Conservation (phyloP, 2,113 vertebrate species). For the Cynoglossus semilaevis region DNA sequence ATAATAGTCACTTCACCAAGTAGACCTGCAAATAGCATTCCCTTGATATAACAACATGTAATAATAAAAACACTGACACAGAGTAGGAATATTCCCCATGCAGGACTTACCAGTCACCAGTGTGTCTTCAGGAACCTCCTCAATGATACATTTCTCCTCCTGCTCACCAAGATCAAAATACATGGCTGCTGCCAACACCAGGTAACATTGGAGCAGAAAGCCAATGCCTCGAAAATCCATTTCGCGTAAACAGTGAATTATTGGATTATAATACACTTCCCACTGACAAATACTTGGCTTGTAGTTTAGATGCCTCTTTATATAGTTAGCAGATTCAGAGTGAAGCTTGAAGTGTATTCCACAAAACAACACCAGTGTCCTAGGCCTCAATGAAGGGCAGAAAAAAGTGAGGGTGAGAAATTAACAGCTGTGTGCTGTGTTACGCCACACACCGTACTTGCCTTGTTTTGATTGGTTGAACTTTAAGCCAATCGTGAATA, state of each 20-base stretch:
- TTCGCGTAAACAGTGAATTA: conserved; percentile 25
- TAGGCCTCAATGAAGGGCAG: not conserved
- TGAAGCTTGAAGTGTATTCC: not conserved
- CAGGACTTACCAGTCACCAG: conserved; percentile 82
- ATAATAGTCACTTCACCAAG: too few relatives aligned
- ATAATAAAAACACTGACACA: not conserved
- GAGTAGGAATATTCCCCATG: conserved; percentile 11
- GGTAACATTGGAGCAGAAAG: conserved; percentile 59
- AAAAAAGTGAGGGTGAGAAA: conserved; percentile 62
- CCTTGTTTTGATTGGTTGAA: conserved; percentile 46
- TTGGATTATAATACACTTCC: conserved; percentile 15
- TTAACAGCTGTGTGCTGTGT: conserved; percentile 61
- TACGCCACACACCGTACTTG: conserved; percentile 48
- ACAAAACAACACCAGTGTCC: not conserved
- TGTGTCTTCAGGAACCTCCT: conserved; percentile 84
- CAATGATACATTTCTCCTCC: conserved; percentile 89
- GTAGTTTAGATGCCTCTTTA: not conserved
- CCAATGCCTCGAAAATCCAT: conserved; percentile 54
- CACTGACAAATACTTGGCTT: conserved; percentile 20
- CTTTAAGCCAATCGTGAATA: conserved; percentile 40
- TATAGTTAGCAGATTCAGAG: conserved; percentile 4
- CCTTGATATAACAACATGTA: not conserved
- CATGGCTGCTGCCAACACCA: conserved; percentile 76
- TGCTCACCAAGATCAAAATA: conserved; percentile 86
- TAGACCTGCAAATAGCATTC: too few relatives aligned